These are phyloP conservation scores for Stenodera caucasica DNA, from an alignment of 2,888 invertebrate genomes.

Conservation along the genomic window DNA sequence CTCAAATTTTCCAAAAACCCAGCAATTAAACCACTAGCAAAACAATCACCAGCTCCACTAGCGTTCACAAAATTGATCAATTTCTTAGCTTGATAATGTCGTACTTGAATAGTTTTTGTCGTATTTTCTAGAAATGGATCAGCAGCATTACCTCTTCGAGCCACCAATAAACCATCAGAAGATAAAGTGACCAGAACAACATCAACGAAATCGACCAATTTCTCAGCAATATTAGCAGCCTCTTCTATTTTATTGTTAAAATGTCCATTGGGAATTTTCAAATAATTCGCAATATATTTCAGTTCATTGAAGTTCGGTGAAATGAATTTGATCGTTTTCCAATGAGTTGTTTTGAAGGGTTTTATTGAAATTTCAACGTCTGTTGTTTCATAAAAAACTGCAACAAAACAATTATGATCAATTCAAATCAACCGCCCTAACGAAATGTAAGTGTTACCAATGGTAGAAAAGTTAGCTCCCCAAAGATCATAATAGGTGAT, in stretches of 20 bases:
- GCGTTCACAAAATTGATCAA: constrained; percentile 65
- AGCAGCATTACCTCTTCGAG: constrained; percentile 46
- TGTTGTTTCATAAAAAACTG: constrained; percentile 91
- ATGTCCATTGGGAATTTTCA: constrained; percentile 46
- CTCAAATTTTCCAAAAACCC: constrained; percentile 61
- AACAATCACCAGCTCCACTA: constrained; percentile 83
- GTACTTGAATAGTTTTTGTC: constrained; percentile 30
- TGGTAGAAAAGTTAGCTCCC: neutral
- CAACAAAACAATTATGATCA: constrained; percentile 51
- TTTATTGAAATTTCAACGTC: constrained; percentile 76
- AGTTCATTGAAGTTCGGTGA: constrained; percentile 84
- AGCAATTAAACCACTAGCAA: constrained; percentile 69
- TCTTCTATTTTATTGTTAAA: constrained; percentile 46
- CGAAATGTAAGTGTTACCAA: neutral
- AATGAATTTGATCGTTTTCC: constrained; percentile 61
- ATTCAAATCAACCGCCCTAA: constrained; percentile 7
- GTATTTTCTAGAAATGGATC: constrained; percentile 38
- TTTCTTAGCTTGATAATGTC: constrained; percentile 56
- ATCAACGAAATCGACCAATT: constrained; percentile 58
- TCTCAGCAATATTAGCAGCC: constrained; percentile 46
- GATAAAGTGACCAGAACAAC: constrained; percentile 68
- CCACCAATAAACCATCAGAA: constrained; percentile 61
- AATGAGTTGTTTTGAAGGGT: constrained; percentile 61
- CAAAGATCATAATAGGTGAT: neutral
- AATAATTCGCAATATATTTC: constrained; percentile 63